Conservation (phyloP, 1,140 invertebrate species). For the Cylas formicarius region DNA sequence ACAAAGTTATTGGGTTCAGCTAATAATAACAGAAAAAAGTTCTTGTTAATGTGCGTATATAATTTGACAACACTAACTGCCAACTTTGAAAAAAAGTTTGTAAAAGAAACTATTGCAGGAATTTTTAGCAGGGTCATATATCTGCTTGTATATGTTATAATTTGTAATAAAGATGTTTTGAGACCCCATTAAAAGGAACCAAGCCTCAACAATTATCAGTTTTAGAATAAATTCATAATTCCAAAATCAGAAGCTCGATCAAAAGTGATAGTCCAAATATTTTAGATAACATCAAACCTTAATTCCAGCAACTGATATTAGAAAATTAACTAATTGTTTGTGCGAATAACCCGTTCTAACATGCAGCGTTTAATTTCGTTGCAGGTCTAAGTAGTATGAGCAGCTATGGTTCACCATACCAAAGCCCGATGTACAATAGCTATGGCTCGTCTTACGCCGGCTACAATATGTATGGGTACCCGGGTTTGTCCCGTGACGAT, state of each 20-base stretch:
- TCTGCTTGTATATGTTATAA: no score
- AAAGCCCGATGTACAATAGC: conserved; percentile 34
- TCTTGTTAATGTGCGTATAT: no score
- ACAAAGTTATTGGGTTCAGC: no score
- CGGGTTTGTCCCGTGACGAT: conserved; percentile 48
- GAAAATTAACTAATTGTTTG: conserved; percentile 13
- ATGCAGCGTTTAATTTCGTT: no score
- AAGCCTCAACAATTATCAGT: background rate
- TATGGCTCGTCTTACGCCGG: conserved; percentile 34
- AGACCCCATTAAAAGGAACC: background rate
- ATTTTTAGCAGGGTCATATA: no score
- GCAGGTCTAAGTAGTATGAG: conserved; percentile 16
- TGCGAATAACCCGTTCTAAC: conserved; percentile 8
- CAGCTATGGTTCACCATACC: conserved; percentile 36
- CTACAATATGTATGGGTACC: conserved; percentile 34
- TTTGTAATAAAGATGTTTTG: no score
- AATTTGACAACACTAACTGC: no score
- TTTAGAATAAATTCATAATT: conserved; percentile 4
- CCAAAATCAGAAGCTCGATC: background rate
- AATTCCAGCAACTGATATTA: conserved; percentile 1
- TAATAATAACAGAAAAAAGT: no score
- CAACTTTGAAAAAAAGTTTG: no score
- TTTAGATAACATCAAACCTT: conserved; percentile 3
- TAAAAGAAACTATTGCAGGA: no score
- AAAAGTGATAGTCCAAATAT: background rate